A percentile compares a stretch with the other conserved stretches of the same genome.
Conservation (phyloP, 2,113 vertebrate species). For the Patagioenas fasciata region DNA sequence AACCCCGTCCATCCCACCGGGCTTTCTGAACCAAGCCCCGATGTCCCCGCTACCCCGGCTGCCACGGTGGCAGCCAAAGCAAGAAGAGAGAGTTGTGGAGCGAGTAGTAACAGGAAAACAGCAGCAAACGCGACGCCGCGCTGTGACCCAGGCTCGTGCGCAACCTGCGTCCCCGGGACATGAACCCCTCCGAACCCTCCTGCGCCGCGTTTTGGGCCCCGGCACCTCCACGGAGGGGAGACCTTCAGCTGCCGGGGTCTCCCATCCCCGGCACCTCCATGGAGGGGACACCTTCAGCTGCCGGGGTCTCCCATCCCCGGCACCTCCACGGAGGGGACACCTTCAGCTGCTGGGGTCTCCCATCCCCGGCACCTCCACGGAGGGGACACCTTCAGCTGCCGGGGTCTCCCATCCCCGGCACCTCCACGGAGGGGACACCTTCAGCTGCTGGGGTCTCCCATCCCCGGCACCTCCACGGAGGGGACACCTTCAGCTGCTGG, state of each 20-base stretch:
- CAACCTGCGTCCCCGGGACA: too few relatives aligned
- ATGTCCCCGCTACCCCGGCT: not conserved
- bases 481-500: too few relatives aligned
- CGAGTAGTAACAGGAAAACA: not conserved
- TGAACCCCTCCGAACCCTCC: not conserved
- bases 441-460: too few relatives aligned
- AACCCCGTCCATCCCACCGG: rapidly evolving
- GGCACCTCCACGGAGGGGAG: not conserved
- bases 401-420: not conserved
- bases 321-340: not conserved
- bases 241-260: too few relatives aligned
- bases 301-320: not conserved
- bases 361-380: not conserved
- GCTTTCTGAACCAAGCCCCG: rapidly evolving
- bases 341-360: too few relatives aligned
- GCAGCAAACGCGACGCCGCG: rapidly evolving
- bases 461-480: not conserved
- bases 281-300: not conserved
- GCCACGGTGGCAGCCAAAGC: not conserved
- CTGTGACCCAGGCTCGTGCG: too few relatives aligned
- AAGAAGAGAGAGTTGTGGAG: not conserved
- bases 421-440: not conserved
- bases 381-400: not conserved
- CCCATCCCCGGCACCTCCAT: not conserved
- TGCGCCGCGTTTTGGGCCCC: rapidly evolving